These are phyloP conservation scores for Trichopoda pennipes DNA, from an alignment of 2,888 invertebrate genomes.

Conservation along the genomic window DNA sequence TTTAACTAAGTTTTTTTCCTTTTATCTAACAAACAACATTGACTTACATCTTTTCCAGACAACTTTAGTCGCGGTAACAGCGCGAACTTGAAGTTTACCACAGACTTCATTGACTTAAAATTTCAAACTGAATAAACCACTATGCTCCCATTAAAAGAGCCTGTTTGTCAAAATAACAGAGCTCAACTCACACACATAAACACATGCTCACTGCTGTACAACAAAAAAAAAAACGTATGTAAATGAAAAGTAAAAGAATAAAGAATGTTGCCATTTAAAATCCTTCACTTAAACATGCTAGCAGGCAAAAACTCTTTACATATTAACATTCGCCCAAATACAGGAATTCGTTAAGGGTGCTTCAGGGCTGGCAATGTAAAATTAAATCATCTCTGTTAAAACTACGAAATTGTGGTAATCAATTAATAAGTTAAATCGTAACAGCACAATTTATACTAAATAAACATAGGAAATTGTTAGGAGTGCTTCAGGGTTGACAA, in stretches of 20 bases:
- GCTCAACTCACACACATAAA: constrained; percentile 16
- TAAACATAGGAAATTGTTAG: no score
- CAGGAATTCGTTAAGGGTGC: constrained; percentile 37
- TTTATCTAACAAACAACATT: constrained; percentile 49
- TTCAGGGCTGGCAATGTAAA: constrained; percentile 9
- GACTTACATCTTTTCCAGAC: constrained; percentile 81
- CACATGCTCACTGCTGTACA: background rate
- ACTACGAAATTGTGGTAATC: no score
- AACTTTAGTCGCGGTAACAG: constrained; percentile 81
- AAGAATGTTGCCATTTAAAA: constrained; percentile 50
- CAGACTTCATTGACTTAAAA: constrained; percentile 81
- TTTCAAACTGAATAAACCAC: constrained; percentile 76
- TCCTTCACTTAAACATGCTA: no score
- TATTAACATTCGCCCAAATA: background rate
- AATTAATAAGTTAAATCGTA: no score
- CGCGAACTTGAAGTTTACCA: constrained; percentile 80
- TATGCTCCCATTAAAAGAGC: constrained; percentile 52
- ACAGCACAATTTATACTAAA: no score
- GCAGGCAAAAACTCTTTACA: background rate
- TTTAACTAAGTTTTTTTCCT: constrained; percentile 21
- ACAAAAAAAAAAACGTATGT: constrained; percentile 9
- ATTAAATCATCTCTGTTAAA: no score
- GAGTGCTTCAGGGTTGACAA: no score
- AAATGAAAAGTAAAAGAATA: constrained; percentile 14
- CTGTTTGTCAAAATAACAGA: constrained; percentile 51